These are phyloP conservation scores for Paracanthobrama guichenoti DNA, from an alignment of 2,113 vertebrate genomes.

Conservation along the genomic window DNA sequence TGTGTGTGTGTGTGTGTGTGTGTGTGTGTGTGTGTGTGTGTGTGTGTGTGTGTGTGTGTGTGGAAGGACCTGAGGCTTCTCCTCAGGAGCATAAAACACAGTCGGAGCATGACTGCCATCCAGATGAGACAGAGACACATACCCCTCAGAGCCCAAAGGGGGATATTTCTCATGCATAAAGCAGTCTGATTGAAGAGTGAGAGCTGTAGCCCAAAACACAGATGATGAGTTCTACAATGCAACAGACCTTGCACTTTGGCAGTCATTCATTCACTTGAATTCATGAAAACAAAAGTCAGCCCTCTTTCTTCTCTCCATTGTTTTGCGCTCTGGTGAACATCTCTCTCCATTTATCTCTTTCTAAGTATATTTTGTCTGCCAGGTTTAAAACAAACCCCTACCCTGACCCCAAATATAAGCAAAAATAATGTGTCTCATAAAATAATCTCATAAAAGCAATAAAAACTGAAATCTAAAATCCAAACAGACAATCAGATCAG, in stretches of 20 bases:
- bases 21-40: background rate
- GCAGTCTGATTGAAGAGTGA: conserved; percentile 36
- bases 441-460: background rate
- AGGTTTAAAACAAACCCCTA: background rate
- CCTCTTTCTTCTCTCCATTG: background rate
- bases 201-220: conserved; percentile 22
- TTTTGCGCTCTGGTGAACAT: background rate
- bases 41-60: background rate
- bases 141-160: conserved; percentile 35
- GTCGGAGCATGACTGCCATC: conserved; percentile 26
- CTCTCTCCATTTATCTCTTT: background rate
- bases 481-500: background rate
- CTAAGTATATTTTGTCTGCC: background rate
- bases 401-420: background rate
- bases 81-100: conserved; percentile 35
- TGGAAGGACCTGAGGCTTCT: conserved; percentile 14
- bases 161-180: conserved; percentile 48
- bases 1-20: background rate
- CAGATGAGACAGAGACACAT: conserved; percentile 40
- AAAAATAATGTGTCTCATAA: background rate
- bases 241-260: background rate
- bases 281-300: background rate
- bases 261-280: background rate
- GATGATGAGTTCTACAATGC: conserved; percentile 7
- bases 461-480: background rate